These are phyloP conservation scores for Opisthograptis luteolata DNA, from an alignment of 2,888 invertebrate species.

Conservation along the genomic window DNA sequence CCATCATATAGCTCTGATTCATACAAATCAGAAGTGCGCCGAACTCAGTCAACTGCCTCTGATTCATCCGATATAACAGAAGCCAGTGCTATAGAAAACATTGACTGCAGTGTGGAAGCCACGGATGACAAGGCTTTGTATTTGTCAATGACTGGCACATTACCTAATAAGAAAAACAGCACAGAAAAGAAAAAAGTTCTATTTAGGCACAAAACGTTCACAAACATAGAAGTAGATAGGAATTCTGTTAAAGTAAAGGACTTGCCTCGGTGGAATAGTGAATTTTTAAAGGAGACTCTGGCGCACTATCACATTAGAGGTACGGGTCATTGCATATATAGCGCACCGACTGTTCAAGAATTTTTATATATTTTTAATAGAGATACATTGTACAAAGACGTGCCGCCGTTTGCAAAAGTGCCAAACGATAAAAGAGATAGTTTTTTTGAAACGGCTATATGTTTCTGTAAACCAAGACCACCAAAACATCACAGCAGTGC, in stretches of 20 bases:
- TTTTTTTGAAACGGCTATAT: conserved; percentile 78
- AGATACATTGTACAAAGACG: conserved; percentile 67
- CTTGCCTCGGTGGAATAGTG: conserved; percentile 63
- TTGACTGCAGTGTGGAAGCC: conserved; percentile 68
- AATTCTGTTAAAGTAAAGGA: conserved; percentile 63
- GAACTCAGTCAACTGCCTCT: conserved; percentile 68
- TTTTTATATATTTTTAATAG: conserved; percentile 78
- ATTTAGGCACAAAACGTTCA: conserved; percentile 79
- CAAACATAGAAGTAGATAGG: conserved; percentile 75
- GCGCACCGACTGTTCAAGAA: conserved; percentile 72
- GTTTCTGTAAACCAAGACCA: conserved; percentile 73
- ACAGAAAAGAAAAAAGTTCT: conserved; percentile 67
- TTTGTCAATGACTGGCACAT: conserved; percentile 72
- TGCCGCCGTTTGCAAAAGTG: conserved; percentile 62
- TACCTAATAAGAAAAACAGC: conserved; percentile 66
- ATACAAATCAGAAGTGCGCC: conserved; percentile 54
- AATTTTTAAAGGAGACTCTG: conserved; percentile 71
- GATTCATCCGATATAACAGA: conserved; percentile 67
- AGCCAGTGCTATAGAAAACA: conserved; percentile 77
- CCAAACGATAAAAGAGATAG: conserved; percentile 65
- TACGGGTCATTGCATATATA: conserved; percentile 77
- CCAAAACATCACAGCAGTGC: conserved; percentile 74
- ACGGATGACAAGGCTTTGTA: conserved; percentile 59
- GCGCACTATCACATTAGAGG: conserved; percentile 77
- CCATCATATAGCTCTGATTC: conserved; percentile 45